Evolutionary conservation across 2,797 vertebrate species (phyloP), one percentile per base, ranked within the genome.

Genomic region (Peromyscus melanophrys): DNA sequence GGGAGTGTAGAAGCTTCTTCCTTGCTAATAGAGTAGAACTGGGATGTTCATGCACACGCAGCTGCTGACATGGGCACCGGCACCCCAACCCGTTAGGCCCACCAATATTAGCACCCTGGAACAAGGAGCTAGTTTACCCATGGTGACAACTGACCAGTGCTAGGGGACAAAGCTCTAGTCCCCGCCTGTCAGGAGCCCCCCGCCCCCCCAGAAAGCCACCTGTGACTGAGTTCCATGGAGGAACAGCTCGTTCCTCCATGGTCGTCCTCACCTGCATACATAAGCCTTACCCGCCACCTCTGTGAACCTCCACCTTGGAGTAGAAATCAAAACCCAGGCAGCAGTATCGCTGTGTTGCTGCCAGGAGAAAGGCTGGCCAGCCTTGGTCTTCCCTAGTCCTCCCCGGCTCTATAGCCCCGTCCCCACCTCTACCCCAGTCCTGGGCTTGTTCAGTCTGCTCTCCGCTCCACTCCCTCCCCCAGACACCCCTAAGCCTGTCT

Each of bases 341-440:
- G 73, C 9, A 31, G 2, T 2, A 16, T 0, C 1, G 16, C 27
- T 4, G 13, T 16, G 3, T 65, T 4, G 0, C 49, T 12, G 31
- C 9, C 27, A 23, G 9, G 55, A 25, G 4, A 6, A 23, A 40
- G 9, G 43, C 49, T 25, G 6, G 13, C 34, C 17, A 1, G 46
- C 10, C 6, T n/a, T 27, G 23, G 29, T 8, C 29, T 43, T 27
- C 31, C 37, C 5, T 4, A 7, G 0, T 0, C 21, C 5, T 21
- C 6, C 1, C 0, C 0, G 40, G 31, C 17, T 23, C 49, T 21
- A 1, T 7, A 0, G 25, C 31, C 69, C 17, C 34, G 9, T 49
- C 29, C 29, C 57, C 14, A 1, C 11, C 55, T 21, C 63, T 7
- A 27, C 49, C 73, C 49, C 76, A 17, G 4, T 21, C 17, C 43